Base-by-base conservation (phyloP, 2,888 invertebrate genomes). In the Mesorhabditis sp. region DNA sequence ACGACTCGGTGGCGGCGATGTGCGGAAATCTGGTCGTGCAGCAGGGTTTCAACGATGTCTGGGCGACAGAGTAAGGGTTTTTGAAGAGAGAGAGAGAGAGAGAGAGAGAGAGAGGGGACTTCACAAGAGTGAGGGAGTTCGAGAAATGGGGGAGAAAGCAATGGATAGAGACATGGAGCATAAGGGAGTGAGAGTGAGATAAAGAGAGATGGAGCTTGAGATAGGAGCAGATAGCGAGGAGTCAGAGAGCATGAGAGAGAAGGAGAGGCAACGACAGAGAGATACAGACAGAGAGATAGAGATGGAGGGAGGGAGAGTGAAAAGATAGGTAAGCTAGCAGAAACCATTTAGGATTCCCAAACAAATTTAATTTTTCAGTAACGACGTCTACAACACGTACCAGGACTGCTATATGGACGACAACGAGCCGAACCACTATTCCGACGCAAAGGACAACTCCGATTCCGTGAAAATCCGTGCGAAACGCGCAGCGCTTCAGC, bases 381-480 rank as follows among this genome's bases (percentile, higher is more conserved):
- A 80, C 69, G 78, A 79, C 66, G 80, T 80, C 6, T 80, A 80
- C 76, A 80, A 80, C 72, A 79, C 78, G 4, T 79, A 76, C 69
- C 70, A 74, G 45, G 80, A 80, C 50, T 79, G 80, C 69, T 79
- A 80, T 67, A 63, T 63, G 3, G 61, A 66, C 44, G 69, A 70
- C 62, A 62, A n/a, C 45, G 58, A 50, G 10, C 7, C n/a, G 10
- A 50, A 50, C 58, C 43, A 10, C n/a, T n/a, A 13, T 50, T 50
- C n/a, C 58, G 58, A 50, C n/a, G 58, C n/a, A 10, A 50, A 50
- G 58, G n/a, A 50, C 7, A n/a, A 10, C 10, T 50, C 58, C 10
- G n/a, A n/a, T 50, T 50, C n/a, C 58, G 58, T 13, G 58, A 50
- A n/a, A 50, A 50, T 10, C 67, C 58, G 72, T 42, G 45, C 68